Conservation (phyloP, 2,113 vertebrate species). For the Ivindomyrus marchei region DNA sequence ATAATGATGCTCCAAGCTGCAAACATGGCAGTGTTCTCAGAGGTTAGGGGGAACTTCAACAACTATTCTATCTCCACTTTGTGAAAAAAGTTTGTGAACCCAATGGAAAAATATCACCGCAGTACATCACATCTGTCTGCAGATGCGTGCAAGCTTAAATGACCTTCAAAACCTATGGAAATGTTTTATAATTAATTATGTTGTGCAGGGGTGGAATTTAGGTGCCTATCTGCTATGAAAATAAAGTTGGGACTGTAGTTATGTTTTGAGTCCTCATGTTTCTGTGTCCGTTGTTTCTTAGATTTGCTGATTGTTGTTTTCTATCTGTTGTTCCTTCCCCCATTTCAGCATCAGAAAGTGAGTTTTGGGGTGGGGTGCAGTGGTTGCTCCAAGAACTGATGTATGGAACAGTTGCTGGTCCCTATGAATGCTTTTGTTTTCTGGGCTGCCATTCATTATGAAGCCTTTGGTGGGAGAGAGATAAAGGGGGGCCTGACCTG, state of each 20-base stretch:
- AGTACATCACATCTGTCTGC: background rate
- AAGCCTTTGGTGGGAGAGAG: slow-evolving; percentile 88
- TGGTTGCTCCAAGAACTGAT: slow-evolving; percentile 79
- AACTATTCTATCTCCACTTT: slow-evolving; percentile 15
- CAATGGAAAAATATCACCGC: background rate
- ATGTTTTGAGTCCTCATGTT: slow-evolving; percentile 11
- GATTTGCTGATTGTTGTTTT: slow-evolving; percentile 31
- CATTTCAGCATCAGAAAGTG: slow-evolving; percentile 67
- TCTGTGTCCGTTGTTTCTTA: background rate
- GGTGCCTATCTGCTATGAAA: slow-evolving; percentile 26
- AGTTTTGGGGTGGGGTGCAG: slow-evolving; percentile 58
- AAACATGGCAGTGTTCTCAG: background rate
- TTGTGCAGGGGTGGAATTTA: slow-evolving; percentile 24
- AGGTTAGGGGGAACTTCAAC: background rate
- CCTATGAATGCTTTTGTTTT: slow-evolving; percentile 81
- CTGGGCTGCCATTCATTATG: slow-evolving; percentile 88
- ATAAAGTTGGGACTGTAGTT: background rate
- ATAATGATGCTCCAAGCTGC: slow-evolving; percentile 25
- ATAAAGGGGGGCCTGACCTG: slow-evolving; percentile 76
- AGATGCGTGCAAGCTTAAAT: background rate
- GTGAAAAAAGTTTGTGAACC: slow-evolving; percentile 28
- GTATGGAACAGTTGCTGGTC: slow-evolving; percentile 89
- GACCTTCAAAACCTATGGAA: slow-evolving; percentile 17
- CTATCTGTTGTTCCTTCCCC: slow-evolving; percentile 27
- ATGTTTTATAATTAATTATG: background rate